phyloP scores from a whole-genome alignment of 1,140 invertebrate species.

The Drosophila melanogaster region Release_6_plus_ISO1_MT NT_033779.5:12135501-12136000 shows the following conservation, averaged over 20 bases:
- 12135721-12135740: conserved; percentile 10
- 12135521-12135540: conserved; percentile 24
- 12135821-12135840: background rate
- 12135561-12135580: conserved; percentile 10
- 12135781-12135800: conserved; percentile 67
- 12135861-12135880: conserved; percentile 42
- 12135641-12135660: conserved; percentile 23
- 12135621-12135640: background rate
- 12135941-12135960: conserved; percentile 32
- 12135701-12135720: conserved; percentile 52
- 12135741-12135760: conserved; percentile 14
- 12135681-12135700: conserved; percentile 70
- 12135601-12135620: conserved; percentile 13
- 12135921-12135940: conserved; percentile 46
- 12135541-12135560: conserved; percentile 11
- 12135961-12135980: conserved; percentile 34
- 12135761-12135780: conserved; percentile 27
- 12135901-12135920: conserved; percentile 76
- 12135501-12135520: conserved; percentile 24
- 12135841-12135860: conserved; percentile 50
- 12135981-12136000: conserved; percentile 26
- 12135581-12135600: conserved; percentile 57
- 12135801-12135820: conserved; percentile 11
- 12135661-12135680: conserved; percentile 71
- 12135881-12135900: conserved; percentile 78